Conservation (phyloP, 2,113 vertebrate genomes). For the Scophthalmus maximus region DNA sequence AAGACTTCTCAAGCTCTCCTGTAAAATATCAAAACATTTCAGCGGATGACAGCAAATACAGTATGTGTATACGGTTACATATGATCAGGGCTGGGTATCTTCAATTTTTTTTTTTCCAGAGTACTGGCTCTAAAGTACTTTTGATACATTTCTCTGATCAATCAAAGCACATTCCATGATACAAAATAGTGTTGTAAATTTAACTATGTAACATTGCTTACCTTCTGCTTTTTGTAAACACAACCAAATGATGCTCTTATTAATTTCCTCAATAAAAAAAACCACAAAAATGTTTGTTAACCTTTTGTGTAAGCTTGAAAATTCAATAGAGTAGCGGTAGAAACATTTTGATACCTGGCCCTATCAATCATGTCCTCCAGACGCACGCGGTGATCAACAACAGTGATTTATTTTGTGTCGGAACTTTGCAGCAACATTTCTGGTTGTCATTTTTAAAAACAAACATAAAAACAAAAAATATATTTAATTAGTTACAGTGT, state of each 20-base stretch:
- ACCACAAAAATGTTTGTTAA: slow-evolving; percentile 23
- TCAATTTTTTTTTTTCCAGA: slow-evolving; percentile 40
- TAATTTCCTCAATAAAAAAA: slow-evolving; percentile 79
- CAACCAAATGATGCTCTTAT: slow-evolving; percentile 59
- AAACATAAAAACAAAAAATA: slow-evolving; percentile 77
- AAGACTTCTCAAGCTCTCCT: slow-evolving; percentile 55
- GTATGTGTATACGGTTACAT: slow-evolving; percentile 28
- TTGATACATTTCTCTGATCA: slow-evolving; percentile 66
- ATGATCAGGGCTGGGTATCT: slow-evolving; percentile 49
- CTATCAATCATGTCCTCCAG: slow-evolving; percentile 9
- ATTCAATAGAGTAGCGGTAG: not conserved
- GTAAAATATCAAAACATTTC: slow-evolving; percentile 41
- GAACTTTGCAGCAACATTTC: slow-evolving; percentile 65
- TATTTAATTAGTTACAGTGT: slow-evolving; percentile 81
- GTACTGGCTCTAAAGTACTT: slow-evolving; percentile 55
- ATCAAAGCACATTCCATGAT: slow-evolving; percentile 72
- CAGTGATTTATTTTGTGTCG: slow-evolving; percentile 77
- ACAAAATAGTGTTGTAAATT: slow-evolving; percentile 55
- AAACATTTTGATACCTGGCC: slow-evolving; percentile 13
- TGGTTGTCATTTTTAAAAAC: slow-evolving; percentile 76
- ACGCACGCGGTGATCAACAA: slow-evolving; percentile 47
- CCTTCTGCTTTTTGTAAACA: slow-evolving; percentile 75
- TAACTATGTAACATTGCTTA: slow-evolving; percentile 60
- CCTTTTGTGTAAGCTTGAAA: not conserved
- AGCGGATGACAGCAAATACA: slow-evolving; percentile 12